These are phyloP conservation scores for Troides aeacus DNA, from an alignment of 2,888 invertebrate genomes.

Conservation along the genomic window DNA sequence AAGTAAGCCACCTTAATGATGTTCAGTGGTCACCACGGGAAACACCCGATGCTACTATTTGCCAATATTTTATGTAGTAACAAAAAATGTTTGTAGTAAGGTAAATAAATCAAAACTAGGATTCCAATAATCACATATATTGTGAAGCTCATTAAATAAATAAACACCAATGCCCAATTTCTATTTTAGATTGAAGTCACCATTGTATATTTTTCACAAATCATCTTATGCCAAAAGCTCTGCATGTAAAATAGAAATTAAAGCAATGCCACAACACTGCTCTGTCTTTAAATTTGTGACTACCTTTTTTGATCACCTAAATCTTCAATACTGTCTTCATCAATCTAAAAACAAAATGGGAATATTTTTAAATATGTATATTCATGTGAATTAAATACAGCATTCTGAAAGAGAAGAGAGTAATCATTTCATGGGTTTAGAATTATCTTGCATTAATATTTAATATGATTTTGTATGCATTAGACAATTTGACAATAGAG, in stretches of 20 bases:
- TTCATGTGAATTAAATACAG: too few species aligned
- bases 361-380: too few species aligned
- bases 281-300: conserved; percentile 46
- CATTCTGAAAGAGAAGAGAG: too few species aligned
- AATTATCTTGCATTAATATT: too few species aligned
- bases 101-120: conserved; percentile 6
- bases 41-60: too few species aligned
- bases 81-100: neutral
- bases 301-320: conserved; percentile 95
- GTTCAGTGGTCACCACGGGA: too few species aligned
- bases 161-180: conserved; percentile 49
- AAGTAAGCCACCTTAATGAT: too few species aligned
- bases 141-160: conserved; percentile 44
- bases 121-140: conserved; percentile 28
- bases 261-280: conserved; percentile 21
- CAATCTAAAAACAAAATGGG: conserved; percentile 81
- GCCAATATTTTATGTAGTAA: neutral
- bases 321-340: conserved; percentile 95
- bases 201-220: conserved; percentile 7
- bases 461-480: too few species aligned
- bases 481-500: too few species aligned
- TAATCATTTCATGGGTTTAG: too few species aligned
- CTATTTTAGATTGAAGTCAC: conserved; percentile 36
- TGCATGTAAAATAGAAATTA: conserved; percentile 33
- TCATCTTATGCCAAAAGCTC: conserved; percentile 12